phyloP scores from a whole-genome alignment of 2,797 vertebrate genomes.

The Oryzias sinensis region DNA sequence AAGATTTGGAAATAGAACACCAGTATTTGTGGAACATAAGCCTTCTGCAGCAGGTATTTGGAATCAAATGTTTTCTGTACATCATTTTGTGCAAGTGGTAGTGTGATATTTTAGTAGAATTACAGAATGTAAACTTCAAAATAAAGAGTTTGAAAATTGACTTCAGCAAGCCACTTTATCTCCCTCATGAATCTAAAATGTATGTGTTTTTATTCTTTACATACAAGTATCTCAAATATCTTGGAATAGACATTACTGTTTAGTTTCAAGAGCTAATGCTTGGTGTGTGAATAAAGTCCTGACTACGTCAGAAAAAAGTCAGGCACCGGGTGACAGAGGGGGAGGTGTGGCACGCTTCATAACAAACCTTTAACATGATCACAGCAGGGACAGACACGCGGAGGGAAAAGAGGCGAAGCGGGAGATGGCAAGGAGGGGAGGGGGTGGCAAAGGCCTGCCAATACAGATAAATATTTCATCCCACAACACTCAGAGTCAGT shows the following conservation, averaged over 20 bases:
- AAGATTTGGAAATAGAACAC: neutral
- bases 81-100: too few relatives aligned
- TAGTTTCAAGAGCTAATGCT: neutral
- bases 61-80: too few relatives aligned
- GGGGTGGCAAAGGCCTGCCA: conserved; percentile 60
- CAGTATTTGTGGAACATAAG: neutral
- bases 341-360: conserved; percentile 31
- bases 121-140: too few relatives aligned
- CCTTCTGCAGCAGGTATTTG: neutral
- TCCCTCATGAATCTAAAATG: conserved; percentile 13
- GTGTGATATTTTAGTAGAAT: too few relatives aligned
- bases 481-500: conserved; percentile 59
- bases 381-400: conserved; percentile 49
- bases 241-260: neutral
- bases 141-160: too few relatives aligned
- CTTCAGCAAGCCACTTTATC: too few relatives aligned
- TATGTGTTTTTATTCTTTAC: conserved; percentile 9
- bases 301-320: conserved; percentile 14
- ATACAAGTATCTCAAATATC: conserved; percentile 8
- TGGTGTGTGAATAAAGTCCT: conserved; percentile 13
- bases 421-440: conserved; percentile 17
- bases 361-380: conserved; percentile 54
- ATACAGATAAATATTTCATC: conserved; percentile 75
- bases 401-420: conserved; percentile 36
- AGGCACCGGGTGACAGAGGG: conserved; percentile 17